Percentiles rank a stretch among this genome's conserved stretches.
These are phyloP conservation scores for Poeciliopsis gracilis DNA, from an alignment of 2,797 vertebrate species.

Conservation along the genomic window DNA sequence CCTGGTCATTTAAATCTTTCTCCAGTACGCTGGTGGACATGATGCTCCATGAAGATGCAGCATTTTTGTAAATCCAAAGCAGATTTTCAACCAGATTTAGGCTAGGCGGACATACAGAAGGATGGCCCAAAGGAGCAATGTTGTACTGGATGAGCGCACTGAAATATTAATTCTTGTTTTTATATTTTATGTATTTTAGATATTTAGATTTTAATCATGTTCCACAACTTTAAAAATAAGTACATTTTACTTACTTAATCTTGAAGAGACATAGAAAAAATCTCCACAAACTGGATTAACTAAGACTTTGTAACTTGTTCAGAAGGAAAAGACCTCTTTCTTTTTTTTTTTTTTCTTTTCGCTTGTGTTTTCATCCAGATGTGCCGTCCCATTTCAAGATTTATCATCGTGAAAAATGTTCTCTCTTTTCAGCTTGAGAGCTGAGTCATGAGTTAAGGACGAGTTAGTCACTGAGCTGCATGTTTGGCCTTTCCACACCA, in stretches of 20 bases:
- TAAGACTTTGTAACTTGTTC: conserved; percentile 13
- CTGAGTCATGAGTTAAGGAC: conserved; percentile 63
- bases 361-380: conserved; percentile 14
- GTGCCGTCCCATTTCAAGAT: conserved; percentile 38
- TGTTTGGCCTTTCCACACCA: conserved; percentile 73
- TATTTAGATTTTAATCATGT: background rate
- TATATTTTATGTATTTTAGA: background rate
- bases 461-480: conserved; percentile 57
- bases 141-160: background rate
- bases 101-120: background rate
- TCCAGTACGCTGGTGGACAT: background rate
- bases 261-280: background rate
- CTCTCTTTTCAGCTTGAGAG: conserved; percentile 54
- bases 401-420: conserved; percentile 69
- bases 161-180: background rate
- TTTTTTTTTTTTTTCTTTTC: conserved; percentile 17
- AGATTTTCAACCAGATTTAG: background rate
- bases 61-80: background rate
- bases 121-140: background rate
- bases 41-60: background rate
- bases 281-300: background rate
- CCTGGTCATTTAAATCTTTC: background rate
- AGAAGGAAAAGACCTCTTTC: conserved; percentile 17
- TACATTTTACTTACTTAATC: background rate
- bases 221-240: background rate